Evolutionary conservation across 2,888 invertebrate species (phyloP).

Genomic region (Caenorhabditis auriculariae): DNA sequence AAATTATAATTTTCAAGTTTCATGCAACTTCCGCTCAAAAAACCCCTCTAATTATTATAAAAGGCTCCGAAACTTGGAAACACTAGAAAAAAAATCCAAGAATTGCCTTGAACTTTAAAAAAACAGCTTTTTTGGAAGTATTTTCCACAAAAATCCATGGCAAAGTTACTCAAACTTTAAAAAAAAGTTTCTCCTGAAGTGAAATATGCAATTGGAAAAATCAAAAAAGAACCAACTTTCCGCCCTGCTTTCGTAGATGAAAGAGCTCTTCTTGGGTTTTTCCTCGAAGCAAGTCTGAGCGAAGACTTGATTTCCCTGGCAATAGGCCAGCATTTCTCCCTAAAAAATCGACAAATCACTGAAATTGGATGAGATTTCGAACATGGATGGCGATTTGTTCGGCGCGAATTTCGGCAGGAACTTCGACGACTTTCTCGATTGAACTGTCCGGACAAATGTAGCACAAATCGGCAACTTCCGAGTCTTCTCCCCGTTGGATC

Average conservation of each 20-base stretch:
- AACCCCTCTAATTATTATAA: too few species aligned
- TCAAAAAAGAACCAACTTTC: slow-evolving; percentile 2
- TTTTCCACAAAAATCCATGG: too few species aligned
- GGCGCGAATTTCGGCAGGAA: slow-evolving; percentile 6
- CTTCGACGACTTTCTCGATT: slow-evolving; percentile 14
- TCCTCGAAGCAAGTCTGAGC: too few species aligned
- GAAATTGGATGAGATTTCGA: neutral
- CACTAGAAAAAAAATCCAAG: too few species aligned
- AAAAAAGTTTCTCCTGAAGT: too few species aligned
- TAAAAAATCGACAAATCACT: slow-evolving; percentile 1
- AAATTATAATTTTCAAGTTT: neutral
- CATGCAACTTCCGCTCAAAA: neutral
- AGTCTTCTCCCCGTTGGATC: slow-evolving; percentile 7
- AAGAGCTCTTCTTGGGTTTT: too few species aligned
- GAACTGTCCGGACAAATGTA: slow-evolving; percentile 14
- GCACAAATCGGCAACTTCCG: slow-evolving; percentile 8
- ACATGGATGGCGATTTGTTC: slow-evolving; percentile 13
- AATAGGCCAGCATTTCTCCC: slow-evolving; percentile 12
- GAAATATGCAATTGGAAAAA: too few species aligned
- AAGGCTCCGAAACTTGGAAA: too few species aligned
- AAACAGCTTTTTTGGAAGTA: too few species aligned
- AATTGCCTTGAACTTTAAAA: too few species aligned
- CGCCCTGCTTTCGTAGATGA: slow-evolving; percentile 7
- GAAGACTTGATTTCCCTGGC: slow-evolving; percentile 7
- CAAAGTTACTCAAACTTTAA: too few species aligned